Conservation (phyloP, 2,797 vertebrate species). For the Onychomys torridus region DNA sequence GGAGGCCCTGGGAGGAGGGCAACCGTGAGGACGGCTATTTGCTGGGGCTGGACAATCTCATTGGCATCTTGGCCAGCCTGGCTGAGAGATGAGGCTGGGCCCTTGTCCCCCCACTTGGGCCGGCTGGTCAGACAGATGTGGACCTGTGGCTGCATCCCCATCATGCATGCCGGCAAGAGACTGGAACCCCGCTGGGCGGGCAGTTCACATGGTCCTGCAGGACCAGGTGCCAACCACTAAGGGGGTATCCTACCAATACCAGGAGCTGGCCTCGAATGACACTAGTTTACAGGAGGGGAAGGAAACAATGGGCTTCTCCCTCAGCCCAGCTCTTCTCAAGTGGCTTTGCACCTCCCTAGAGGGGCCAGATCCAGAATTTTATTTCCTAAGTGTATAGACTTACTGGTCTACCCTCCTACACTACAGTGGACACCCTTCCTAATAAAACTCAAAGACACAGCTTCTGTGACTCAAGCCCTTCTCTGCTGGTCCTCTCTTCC, state of each 20-base stretch:
- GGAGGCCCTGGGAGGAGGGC: slow-evolving; percentile 95
- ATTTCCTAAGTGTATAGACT: slow-evolving; percentile 58
- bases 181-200: slow-evolving; percentile 62
- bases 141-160: slow-evolving; percentile 58
- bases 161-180: slow-evolving; percentile 74
- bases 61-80: slow-evolving; percentile 89
- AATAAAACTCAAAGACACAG: slow-evolving; percentile 80
- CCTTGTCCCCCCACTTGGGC: not conserved
- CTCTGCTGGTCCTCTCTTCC: not conserved
- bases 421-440: slow-evolving; percentile 66
- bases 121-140: slow-evolving; percentile 1
- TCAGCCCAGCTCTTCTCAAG: slow-evolving; percentile 53
- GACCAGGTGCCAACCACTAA: slow-evolving; percentile 52
- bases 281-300: slow-evolving; percentile 14
- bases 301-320: slow-evolving; percentile 35
- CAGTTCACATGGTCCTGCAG: not conserved
- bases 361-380: slow-evolving; percentile 47
- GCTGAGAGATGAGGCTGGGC: slow-evolving; percentile 87
- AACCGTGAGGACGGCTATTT: slow-evolving; percentile 98
- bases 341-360: not conserved
- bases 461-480: slow-evolving; percentile 42
- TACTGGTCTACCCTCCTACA: slow-evolving; percentile 62
- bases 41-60: slow-evolving; percentile 96
- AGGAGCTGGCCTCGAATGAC: slow-evolving; percentile 34
- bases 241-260: not conserved